Evolutionary conservation across 2,113 vertebrate species (phyloP).

Genomic region (Tachysurus vachellii): DNA sequence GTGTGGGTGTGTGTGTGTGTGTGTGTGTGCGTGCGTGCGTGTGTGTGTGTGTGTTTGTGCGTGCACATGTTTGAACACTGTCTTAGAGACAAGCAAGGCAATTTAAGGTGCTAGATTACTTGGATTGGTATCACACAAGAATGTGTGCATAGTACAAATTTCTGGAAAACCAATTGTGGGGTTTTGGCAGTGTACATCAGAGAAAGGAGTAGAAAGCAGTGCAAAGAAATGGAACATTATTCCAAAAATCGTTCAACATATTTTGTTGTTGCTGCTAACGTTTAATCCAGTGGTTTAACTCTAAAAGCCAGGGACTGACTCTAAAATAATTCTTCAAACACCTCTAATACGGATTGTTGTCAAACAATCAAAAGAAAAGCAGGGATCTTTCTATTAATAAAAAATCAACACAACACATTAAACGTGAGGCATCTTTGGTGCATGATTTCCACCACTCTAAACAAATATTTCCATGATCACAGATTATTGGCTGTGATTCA

Average conservation of each 20-base stretch:
- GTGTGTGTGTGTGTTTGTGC: conserved; percentile 22
- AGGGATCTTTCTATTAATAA: background rate
- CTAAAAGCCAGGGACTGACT: background rate
- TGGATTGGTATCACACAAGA: background rate
- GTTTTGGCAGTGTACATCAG: background rate
- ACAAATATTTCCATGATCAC: background rate
- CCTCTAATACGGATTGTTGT: background rate
- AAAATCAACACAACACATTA: background rate
- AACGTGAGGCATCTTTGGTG: background rate
- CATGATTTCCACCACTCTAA: background rate
- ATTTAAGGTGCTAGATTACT: background rate
- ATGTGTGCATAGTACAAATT: background rate
- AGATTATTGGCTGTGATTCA: background rate
- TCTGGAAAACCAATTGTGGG: background rate
- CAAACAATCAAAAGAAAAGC: too few relatives aligned
- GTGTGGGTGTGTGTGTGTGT: conserved; percentile 29
- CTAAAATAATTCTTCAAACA: background rate
- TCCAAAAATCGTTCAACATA: background rate
- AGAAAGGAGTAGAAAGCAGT: background rate
- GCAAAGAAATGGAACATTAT: background rate
- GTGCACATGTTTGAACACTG: background rate
- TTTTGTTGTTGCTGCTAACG: background rate
- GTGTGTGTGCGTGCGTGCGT: conserved; percentile 24
- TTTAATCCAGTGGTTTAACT: background rate
- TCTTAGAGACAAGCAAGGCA: background rate